Base-by-base conservation (phyloP, 2,797 vertebrate species). In the Schizothorax lantsangensis region DNA sequence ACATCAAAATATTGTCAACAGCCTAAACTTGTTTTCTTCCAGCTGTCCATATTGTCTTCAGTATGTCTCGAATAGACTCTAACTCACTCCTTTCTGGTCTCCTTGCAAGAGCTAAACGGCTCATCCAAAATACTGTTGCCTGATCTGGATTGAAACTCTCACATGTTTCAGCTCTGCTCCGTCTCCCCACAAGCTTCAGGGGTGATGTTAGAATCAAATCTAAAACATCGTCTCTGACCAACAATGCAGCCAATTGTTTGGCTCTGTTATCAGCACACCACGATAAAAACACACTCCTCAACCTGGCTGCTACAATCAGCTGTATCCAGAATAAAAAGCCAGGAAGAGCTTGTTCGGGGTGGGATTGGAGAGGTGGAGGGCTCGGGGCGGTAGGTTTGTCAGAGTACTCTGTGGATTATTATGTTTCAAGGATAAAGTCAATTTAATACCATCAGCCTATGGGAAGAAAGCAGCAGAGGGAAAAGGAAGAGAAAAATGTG, bases 391-490 rank as follows among this genome's bases (percentile, higher is more conserved):
- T 69, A 86, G 69, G 90, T 91, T 94, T 92, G 84, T 88, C 88
- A 89, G 88, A 92, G 91, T 89, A 92, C 92, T 92, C 92, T 85
- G 87, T 89, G 91, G 92, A 93, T 94, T 95, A 91, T 88, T 91
- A 88, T 92, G 90, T 93, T 94, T 95, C 92, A 91, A 92, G 91
- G 91, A 92, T 93, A 94, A 95, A 93, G 92, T 93, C 93, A 94
- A 95, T 95, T 95, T 95, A 92, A 94, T 94, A 93, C 91, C 91
- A 78, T 79, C 92, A 92, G 92, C 93, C 94, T 93, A 91, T 95
- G 94, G 94, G 93, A 93, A 93, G 89, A 92, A 89, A 84, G 82
- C 36, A 86, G 79, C 71, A 69, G 78, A 88, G 62, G 66, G 80
- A 73, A 92, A 92, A 92, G 91, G 91, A 91, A 89, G 88, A 90